Evolutionary conservation across 2,113 vertebrate genomes (phyloP).

Genomic region (Pterophyllum scalare): DNA sequence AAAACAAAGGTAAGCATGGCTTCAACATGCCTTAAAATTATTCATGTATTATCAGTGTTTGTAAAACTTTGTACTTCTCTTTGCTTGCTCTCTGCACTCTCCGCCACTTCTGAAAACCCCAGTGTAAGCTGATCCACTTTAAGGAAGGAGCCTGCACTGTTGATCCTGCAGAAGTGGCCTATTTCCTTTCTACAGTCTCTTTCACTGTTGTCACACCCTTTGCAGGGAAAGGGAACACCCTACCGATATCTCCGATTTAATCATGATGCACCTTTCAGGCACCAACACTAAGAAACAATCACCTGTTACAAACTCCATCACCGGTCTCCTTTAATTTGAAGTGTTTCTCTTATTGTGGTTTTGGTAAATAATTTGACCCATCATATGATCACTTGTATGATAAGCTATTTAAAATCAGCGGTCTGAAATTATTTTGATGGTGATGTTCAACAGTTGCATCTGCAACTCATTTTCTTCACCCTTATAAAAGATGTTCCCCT

Average conservation of each 20-base stretch:
- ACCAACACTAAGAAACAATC: neutral
- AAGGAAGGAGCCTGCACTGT: constrained; percentile 40
- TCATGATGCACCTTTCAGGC: neutral
- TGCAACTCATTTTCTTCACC: neutral
- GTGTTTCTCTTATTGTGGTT: neutral
- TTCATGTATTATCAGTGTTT: constrained; percentile 39
- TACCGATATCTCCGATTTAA: neutral
- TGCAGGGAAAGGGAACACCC: constrained; percentile 33
- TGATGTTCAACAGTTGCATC: neutral
- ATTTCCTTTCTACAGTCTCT: constrained; percentile 48
- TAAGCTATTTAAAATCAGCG: neutral
- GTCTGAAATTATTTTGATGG: neutral
- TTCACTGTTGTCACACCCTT: constrained; percentile 50
- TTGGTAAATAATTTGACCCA: neutral
- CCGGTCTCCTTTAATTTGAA: too few species aligned
- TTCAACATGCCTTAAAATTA: constrained; percentile 56
- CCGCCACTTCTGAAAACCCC: constrained; percentile 43
- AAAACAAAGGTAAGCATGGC: constrained; percentile 51
- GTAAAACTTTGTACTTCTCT: neutral
- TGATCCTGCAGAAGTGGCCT: constrained; percentile 59
- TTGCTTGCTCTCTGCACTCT: neutral
- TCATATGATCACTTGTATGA: neutral
- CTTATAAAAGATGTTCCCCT: neutral
- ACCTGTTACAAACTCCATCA: neutral
- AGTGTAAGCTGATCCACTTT: constrained; percentile 64